phyloP scores from a whole-genome alignment of 53 echinoderm and acorn worm species.

The Antedon mediterranea region DNA sequence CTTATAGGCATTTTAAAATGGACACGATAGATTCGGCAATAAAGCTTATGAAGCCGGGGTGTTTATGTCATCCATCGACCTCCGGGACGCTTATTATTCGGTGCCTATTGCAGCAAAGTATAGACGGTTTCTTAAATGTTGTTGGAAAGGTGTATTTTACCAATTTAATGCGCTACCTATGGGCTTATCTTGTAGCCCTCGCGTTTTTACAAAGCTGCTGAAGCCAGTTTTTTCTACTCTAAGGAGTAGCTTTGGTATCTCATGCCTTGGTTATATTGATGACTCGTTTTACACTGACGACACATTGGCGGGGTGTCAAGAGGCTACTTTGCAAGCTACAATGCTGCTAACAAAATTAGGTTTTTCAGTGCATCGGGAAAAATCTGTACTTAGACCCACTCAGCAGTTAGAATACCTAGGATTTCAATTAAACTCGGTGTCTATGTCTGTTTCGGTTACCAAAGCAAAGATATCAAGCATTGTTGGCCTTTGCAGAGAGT shows the following conservation, averaged over 20 bases:
- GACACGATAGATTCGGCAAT: slow-evolving; percentile 10
- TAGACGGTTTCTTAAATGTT: slow-evolving; percentile 17
- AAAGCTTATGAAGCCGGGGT: background rate
- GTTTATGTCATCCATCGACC: slow-evolving; percentile 50
- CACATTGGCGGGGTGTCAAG: background rate
- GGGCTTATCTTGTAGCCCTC: slow-evolving; percentile 24
- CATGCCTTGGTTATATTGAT: background rate
- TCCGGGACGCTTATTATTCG: slow-evolving; percentile 44
- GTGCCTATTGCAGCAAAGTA: slow-evolving; percentile 8
- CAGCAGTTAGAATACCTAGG: background rate
- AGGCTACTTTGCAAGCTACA: background rate
- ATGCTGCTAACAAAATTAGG: background rate
- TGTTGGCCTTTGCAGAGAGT: background rate
- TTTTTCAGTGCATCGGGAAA: background rate
- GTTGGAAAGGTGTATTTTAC: slow-evolving; percentile 21
- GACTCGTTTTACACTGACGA: background rate
- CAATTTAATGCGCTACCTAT: slow-evolving; percentile 29
- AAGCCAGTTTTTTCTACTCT: slow-evolving; percentile 7
- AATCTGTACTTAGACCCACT: background rate
- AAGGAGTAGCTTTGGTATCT: background rate
- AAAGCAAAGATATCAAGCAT: background rate
- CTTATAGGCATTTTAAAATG: slow-evolving; percentile 16
- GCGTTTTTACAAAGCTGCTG: slow-evolving; percentile 26
- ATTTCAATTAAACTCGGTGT: background rate
- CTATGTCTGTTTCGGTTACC: background rate